Percentiles rank a stretch among this genome's conserved stretches.
phyloP scores from a whole-genome alignment of 2,113 vertebrate genomes.

The Petroica traversi region DNA sequence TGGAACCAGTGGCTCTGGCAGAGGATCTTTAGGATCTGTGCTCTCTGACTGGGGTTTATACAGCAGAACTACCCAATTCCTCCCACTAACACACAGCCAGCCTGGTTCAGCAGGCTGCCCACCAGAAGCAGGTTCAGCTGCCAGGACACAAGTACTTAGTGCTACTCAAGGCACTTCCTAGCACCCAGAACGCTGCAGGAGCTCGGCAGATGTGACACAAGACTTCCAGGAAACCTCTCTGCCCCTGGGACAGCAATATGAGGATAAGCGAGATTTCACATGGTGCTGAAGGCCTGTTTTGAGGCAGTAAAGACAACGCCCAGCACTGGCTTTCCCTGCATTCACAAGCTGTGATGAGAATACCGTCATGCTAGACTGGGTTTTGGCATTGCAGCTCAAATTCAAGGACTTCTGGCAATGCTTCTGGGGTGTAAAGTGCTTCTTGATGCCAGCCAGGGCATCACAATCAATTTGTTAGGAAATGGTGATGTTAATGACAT shows the following conservation, averaged over 20 bases:
- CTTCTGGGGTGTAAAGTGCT: not conserved
- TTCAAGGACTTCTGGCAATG: not conserved
- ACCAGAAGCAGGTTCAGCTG: not conserved
- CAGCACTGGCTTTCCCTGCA: not conserved
- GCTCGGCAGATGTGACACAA: not conserved
- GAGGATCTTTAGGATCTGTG: not conserved
- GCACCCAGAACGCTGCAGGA: not conserved
- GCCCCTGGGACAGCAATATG: not conserved
- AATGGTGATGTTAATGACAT: not conserved
- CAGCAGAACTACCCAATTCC: not conserved
- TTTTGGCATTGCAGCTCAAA: not conserved
- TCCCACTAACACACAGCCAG: not conserved
- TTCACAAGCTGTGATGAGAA: not conserved
- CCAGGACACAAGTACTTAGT: not conserved
- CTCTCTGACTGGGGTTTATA: not conserved
- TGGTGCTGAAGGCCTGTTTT: accelerated
- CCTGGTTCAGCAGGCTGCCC: not conserved
- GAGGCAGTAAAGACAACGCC: not conserved
- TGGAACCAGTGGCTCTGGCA: not conserved
- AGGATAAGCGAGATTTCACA: not conserved
- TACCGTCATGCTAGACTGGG: accelerated
- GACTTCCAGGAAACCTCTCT: not conserved
- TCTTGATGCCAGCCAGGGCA: not conserved
- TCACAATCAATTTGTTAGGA: not conserved
- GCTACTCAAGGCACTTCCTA: not conserved